Base-by-base conservation (phyloP, 2,113 vertebrate species). In the Sinocyclocheilus grahami region DNA sequence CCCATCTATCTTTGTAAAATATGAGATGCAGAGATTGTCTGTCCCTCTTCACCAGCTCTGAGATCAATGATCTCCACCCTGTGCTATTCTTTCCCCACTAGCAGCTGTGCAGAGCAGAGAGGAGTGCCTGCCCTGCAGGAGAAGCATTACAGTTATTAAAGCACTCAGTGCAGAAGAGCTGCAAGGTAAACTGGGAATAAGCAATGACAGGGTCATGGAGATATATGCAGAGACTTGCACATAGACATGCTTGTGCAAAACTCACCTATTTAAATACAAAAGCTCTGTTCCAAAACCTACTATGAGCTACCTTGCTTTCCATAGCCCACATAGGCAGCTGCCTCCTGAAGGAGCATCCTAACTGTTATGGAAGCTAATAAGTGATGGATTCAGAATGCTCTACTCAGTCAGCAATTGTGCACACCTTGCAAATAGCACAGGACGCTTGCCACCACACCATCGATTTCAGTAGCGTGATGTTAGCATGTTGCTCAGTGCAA, bases 91-190 rank as follows among this genome's bases (percentile, higher is more conserved):
- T n/a, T 81, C 18, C 13, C 39, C 37, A 22, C 14, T 42, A 16
- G 42, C n/a, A 81, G 78, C 33, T 62, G 55, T 62, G 30, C 37
- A 62, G 55, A 62, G 33, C 78, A 62, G 33, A 79, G 78, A 80
- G 4, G 78, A 62, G 78, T 78, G 53, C 27, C 27, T 76, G 72
- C 72, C 72, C 77, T 37, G 77, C 18, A 78, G 18, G 55, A 80
- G 78, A 39, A 80, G 22, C 55, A 48, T 81, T 65, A 48, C 4
- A 27, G 60, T 65, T 81, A 81, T 65, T 81, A 81, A 65, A 81
- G 79, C 14, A 22, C 79, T 48, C n/a, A 4, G 39, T 65, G 60
- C 39, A 65, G n/a, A 65, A 18, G 13, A 42, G 79, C 37, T 80
- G 78, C 58, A 18, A 62, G 77, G 30, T 7, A 37, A 39, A 58